A percentile compares a stretch with the other conserved stretches of the same genome.
phyloP scores from a whole-genome alignment of 2,113 vertebrate genomes.

The Coracopsis vasa region DNA sequence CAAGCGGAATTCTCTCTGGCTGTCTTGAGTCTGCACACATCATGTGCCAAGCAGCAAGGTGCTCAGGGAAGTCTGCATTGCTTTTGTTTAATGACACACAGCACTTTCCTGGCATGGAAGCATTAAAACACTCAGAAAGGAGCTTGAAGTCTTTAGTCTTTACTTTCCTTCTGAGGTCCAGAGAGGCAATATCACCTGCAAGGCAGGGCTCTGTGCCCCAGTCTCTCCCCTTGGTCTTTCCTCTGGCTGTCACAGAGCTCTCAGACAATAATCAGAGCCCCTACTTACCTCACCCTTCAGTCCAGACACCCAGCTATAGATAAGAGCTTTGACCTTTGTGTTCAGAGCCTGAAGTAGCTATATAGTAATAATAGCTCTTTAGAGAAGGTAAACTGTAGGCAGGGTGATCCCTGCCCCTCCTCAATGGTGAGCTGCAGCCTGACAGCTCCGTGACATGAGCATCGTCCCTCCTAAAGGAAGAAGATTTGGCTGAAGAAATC shows the following conservation, averaged over 20 bases:
- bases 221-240: not conserved
- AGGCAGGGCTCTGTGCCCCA: not conserved
- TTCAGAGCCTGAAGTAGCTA: not conserved
- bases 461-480: not conserved
- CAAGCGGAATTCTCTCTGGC: not conserved
- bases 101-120: accelerated
- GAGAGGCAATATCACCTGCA: accelerated
- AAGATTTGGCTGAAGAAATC: not conserved
- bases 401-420: not conserved
- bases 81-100: not conserved
- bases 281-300: not conserved
- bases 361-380: not conserved
- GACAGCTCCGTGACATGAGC: not conserved
- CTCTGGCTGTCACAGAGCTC: not conserved
- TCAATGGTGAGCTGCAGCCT: not conserved
- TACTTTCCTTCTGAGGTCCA: not conserved
- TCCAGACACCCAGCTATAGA: not conserved
- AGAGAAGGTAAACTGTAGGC: not conserved
- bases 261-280: not conserved
- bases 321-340: not conserved
- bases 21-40: not conserved
- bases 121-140: not conserved
- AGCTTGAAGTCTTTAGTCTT: not conserved
- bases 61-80: not conserved
- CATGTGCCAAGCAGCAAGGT: not conserved